phyloP scores from a whole-genome alignment of 2,797 vertebrate genomes.

The Enteromius paludinosus region DNA sequence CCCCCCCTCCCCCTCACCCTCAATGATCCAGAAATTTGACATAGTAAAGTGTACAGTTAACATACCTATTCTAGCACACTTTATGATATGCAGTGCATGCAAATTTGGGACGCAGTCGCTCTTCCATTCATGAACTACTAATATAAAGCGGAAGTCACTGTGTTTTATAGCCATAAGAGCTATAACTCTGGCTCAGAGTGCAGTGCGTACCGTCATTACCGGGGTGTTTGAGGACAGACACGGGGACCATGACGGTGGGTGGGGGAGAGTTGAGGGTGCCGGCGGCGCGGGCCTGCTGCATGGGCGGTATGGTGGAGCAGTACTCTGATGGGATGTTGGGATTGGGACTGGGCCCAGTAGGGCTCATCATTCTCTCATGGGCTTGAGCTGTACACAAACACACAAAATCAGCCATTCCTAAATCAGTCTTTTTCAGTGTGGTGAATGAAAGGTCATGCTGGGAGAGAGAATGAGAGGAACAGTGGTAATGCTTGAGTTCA shows the following conservation, averaged over 20 bases:
- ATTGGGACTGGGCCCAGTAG: constrained; percentile 85
- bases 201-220: constrained; percentile 81
- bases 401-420: constrained; percentile 18
- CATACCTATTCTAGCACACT: background rate
- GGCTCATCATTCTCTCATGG: constrained; percentile 95
- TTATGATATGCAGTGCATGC: background rate
- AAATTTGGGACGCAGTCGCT: background rate
- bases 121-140: background rate
- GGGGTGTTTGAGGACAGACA: constrained; percentile 89
- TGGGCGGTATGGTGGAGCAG: constrained; percentile 81
- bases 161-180: constrained; percentile 7
- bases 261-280: constrained; percentile 82
- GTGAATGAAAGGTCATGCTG: constrained; percentile 13
- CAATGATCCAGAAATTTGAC: background rate
- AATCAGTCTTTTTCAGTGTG: constrained; percentile 10
- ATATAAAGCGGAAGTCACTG: constrained; percentile 9
- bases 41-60: background rate
- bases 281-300: constrained; percentile 83
- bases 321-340: constrained; percentile 84
- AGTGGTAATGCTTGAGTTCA: background rate
- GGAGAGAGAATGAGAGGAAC: constrained; percentile 12
- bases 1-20: too few relatives aligned
- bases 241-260: constrained; percentile 84
- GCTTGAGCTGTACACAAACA: constrained; percentile 82
- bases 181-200: constrained; percentile 25